These are phyloP conservation scores for Rhadina sibilatrix DNA, from an alignment of 2,113 vertebrate species.

Conservation along the genomic window DNA sequence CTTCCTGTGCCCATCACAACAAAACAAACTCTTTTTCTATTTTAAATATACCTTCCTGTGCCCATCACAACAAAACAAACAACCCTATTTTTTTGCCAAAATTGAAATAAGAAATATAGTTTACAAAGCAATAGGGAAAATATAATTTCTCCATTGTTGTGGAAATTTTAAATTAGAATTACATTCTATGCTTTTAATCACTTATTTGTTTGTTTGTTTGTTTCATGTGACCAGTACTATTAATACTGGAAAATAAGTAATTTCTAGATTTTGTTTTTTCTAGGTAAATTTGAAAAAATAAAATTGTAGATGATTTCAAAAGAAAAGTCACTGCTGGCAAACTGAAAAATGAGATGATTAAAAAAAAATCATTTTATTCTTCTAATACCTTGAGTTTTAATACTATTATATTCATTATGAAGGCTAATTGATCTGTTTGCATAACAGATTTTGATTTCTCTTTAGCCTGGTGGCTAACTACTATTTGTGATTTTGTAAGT, in stretches of 20 bases:
- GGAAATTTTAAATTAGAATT: background rate
- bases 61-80: too few relatives aligned
- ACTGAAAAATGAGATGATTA: background rate
- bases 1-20: background rate
- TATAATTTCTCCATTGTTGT: background rate
- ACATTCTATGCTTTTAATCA: fast-evolving
- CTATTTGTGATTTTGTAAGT: background rate
- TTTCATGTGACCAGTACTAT: background rate
- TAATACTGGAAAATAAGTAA: background rate
- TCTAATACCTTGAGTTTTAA: background rate
- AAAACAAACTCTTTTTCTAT: background rate
- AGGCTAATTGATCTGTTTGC: background rate
- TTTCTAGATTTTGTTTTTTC: background rate
- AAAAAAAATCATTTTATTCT: background rate
- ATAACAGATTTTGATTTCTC: background rate
- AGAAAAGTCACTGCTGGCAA: background rate
- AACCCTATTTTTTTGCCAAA: background rate
- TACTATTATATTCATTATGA: background rate
- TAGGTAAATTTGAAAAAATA: background rate
- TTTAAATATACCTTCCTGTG: background rate
- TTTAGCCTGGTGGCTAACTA: background rate
- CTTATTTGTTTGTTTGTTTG: background rate
- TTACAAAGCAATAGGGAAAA: background rate
- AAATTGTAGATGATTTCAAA: background rate
- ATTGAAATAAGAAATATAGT: background rate